These are phyloP conservation scores for Rhinogobio ventralis DNA, from an alignment of 2,797 vertebrate species.

Conservation along the genomic window DNA sequence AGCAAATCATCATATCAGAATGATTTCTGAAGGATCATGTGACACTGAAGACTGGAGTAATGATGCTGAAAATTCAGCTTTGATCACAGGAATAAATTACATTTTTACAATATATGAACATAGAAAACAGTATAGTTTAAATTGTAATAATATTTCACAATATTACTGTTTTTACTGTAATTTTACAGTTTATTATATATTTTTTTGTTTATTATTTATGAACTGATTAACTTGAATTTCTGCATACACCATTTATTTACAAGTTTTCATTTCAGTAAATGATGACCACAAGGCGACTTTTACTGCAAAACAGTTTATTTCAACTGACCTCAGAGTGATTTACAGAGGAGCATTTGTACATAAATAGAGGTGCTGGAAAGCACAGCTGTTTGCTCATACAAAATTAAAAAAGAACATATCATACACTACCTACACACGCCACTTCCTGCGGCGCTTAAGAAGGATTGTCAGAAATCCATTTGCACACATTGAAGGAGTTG, in stretches of 20 bases:
- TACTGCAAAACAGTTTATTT: conserved; percentile 84
- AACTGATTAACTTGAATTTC: background rate
- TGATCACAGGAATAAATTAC: background rate
- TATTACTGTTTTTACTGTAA: background rate
- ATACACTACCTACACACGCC: conserved; percentile 88
- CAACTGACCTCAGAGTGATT: conserved; percentile 70
- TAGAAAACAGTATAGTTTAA: background rate
- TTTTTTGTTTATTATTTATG: too few relatives aligned
- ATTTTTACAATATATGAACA: background rate
- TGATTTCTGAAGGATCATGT: background rate
- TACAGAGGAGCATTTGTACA: conserved; percentile 83
- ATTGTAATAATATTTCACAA: background rate
- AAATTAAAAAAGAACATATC: conserved; percentile 84
- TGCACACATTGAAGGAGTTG: conserved; percentile 52
- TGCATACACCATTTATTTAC: background rate
- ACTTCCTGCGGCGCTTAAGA: conserved; percentile 64
- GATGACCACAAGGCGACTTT: conserved; percentile 56
- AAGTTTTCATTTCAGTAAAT: background rate
- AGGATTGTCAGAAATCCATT: conserved; percentile 69
- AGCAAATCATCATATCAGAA: background rate
- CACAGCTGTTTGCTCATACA: conserved; percentile 80
- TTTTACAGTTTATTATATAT: too few relatives aligned
- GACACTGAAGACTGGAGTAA: background rate
- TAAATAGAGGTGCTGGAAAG: conserved; percentile 87
- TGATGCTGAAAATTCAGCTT: background rate